Base-by-base conservation (phyloP, 2,797 vertebrate species). In the Pogonophryne albipinna region DNA sequence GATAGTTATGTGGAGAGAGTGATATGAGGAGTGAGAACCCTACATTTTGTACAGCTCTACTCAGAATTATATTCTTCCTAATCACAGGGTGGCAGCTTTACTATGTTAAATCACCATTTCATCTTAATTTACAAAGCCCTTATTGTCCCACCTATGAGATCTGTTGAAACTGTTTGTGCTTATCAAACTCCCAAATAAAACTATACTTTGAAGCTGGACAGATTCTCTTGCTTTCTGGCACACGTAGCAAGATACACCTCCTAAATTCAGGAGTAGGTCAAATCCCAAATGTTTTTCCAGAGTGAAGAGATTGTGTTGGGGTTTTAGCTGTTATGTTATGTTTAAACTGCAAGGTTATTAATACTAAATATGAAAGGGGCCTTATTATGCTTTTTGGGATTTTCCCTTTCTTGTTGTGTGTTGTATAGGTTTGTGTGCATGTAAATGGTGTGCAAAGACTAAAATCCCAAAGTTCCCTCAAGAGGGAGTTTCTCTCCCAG, bases 161-260 rank as follows among this genome's bases (percentile, higher is more conserved):
- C 45, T 34, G 55, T 41, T 0, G 10, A 34, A 63, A 68, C 53
- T 49, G 70, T 66, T 69, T 72, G 41, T 66, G 7, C 34, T 38
- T 38, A 1, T 38, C 34, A 38, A 38, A 38, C 7, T 38, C 34
- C 34, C 34, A 38, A 38, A 38, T 38, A 9, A 38, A 38, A 86
- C 71, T 57, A 73, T 74, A 41, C 62, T 66, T 75, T 58, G 42
- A 73, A 60, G 53, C 58, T 52, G 47, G n/a, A 17, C 31, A 66
- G 53, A 82, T 78, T 71, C 34, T 38, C 50, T 67, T 82, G 66
- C 70, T 80, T 80, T 23, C 47, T 78, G 74, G 52, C 63, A 78
- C 68, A 71, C 4, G 0, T 17, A 42, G 27, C 4, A 8, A 49
- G 62, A 51, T 38, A 38, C 10, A 47, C 64, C 65, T 60, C 12